Base-by-base conservation (phyloP, 2,888 invertebrate genomes). In the Sussaba pulchella region DNA sequence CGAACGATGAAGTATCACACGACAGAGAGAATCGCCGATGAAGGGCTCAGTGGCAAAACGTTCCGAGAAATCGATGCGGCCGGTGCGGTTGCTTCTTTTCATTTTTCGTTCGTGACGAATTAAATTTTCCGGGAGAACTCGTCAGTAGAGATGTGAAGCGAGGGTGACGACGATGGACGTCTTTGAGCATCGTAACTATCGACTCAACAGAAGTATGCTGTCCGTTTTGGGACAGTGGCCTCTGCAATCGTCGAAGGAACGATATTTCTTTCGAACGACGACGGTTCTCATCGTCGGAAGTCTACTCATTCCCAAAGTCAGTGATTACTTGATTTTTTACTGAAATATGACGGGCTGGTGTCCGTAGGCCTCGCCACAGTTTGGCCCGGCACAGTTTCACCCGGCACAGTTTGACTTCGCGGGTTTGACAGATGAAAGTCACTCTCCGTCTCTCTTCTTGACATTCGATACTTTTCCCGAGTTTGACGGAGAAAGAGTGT, bases 221-320 rank as follows among this genome's bases (percentile, higher is more conserved):
- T 66, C 41, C 8, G 19, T 26, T 39, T 21, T 72, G 0, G 78
- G 78, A 17, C 72, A 67, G 17, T 78, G 78, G 78, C 78, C 78
- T 17, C 36, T 50, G 17, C 78, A 78, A 54, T 43, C 52, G 6
- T 17, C 50, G 1, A 31, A n/a, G 50, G 66, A 72, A 41, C 36
- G 63, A 36, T 72, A 45, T 24, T 59, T 54, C 2, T 41, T 39
- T 5, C 21, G 78, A 50, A 52, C 47, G 17, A 41, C 54, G 24
- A 41, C 72, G 10, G 24, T 59, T 19, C 50, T 67, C 9, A n/a
- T 61, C 5, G 45, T 78, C 24, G 52, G 47, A 10, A 78, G 72
- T 72, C 50, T 78, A 50, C 9, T 78, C 19, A 36, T 59, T 19
- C 66, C 72, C 1, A 72, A 78, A 67, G 78, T 78, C 14, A 64